Evolutionary conservation across 2,797 vertebrate species (phyloP).

Genomic region (Acanthurus tractus): DNA sequence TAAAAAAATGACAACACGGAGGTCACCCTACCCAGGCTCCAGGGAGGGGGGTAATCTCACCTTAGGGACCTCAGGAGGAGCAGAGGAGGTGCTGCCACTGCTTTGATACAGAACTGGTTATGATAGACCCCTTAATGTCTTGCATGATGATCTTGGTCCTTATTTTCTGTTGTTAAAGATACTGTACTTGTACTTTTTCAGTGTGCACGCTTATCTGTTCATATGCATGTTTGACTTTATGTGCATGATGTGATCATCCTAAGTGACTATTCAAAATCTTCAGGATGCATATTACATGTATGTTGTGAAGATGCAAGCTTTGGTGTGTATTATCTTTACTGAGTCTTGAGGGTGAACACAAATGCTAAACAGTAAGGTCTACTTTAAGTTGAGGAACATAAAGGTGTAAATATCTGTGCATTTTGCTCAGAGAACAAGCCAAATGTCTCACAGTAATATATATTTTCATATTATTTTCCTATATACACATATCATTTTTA

Average conservation of each 20-base stretch:
- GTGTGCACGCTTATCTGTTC: neutral
- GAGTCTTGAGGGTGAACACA: neutral
- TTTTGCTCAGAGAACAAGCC: too few species aligned
- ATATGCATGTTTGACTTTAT: conserved; percentile 4
- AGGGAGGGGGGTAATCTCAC: conserved; percentile 39
- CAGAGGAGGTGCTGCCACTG: conserved; percentile 51
- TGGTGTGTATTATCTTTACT: conserved; percentile 5
- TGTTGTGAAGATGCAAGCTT: neutral
- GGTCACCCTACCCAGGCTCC: conserved; percentile 22
- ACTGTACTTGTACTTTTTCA: neutral
- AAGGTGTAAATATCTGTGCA: too few species aligned
- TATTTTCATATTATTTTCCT: too few species aligned
- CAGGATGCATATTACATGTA: neutral
- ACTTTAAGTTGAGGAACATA: neutral
- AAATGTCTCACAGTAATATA: too few species aligned
- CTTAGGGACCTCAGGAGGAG: conserved; percentile 31
- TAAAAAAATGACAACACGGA: conserved; percentile 36
- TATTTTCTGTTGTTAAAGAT: neutral
- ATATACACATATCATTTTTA: too few species aligned
- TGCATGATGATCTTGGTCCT: conserved; percentile 33
- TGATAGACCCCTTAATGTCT: neutral
- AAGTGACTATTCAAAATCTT: neutral
- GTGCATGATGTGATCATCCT: conserved; percentile 9
- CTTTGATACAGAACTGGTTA: conserved; percentile 3
- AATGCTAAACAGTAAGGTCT: neutral